Base-by-base conservation (phyloP, 2,888 invertebrate genomes). In the Philereme vetulata region DNA sequence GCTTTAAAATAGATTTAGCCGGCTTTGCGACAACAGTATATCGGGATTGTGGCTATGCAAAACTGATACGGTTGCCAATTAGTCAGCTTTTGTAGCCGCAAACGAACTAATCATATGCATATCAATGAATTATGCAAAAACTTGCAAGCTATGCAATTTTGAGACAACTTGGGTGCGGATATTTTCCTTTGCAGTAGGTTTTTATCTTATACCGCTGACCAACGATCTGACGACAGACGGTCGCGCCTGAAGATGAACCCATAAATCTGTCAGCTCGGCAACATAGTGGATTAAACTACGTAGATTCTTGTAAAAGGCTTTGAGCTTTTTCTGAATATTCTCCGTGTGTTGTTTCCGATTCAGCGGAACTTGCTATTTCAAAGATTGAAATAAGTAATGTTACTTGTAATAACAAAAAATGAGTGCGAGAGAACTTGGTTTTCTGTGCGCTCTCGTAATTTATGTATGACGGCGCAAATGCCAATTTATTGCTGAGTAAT, bases 401-500 rank as follows among this genome's bases (percentile, higher is more conserved):
- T 64, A 66, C 10, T 43, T 32, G 52, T 53, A 45, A 53, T 78
- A 75, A 74, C 72, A 88, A 88, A 86, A 89, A 88, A 83, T 88
- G 84, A 86, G 81, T 88, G 75, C 79, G 75, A 74, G 81, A 78
- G 80, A 85, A 85, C 79, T 86, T 82, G 85, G 84, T 89, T 89
- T 85, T 86, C 85, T 80, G 82, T 84, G 84, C 81, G 83, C 87
- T 78, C 79, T 73, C 78, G 85, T 90, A 90, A 91, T 92, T 90
- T 92, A 92, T 92, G 90, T 91, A 92, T 90, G 90, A 87, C 89
- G 87, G 86, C 88, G 85, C 86, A 90, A 91, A 91, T 89, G 88
- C 91, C 91, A 91, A 91, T 91, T 91, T 92, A 91, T 91, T 87
- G 90, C 90, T 90, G 91, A 91, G 90, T 92, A 91, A 92, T 91